A percentile compares a stretch with the other conserved stretches of the same genome.
phyloP scores from a whole-genome alignment of 2,888 invertebrate genomes.

The Labia minor region DNA sequence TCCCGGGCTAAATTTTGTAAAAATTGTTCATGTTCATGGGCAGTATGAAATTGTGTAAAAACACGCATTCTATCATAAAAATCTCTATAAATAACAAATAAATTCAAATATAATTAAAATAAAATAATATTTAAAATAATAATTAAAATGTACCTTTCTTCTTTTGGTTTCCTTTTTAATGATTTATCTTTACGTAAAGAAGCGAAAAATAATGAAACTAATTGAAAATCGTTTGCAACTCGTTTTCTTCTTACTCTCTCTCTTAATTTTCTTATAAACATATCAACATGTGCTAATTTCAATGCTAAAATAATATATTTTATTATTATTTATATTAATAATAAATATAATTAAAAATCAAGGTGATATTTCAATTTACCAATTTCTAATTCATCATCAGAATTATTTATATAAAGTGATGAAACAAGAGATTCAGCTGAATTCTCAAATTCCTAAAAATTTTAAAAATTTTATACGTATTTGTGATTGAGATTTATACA shows the following conservation, averaged over 20 bases:
- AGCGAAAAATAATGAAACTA: conserved; percentile 72
- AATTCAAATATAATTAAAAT: conserved; percentile 18
- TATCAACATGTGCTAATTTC: conserved; percentile 85
- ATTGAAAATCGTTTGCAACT: conserved; percentile 78
- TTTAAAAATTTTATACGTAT: not conserved
- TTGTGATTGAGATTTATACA: no score
- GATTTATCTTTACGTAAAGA: conserved; percentile 49
- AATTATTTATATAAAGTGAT: conserved; percentile 61
- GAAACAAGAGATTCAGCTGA: conserved; percentile 86
- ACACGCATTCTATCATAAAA: conserved; percentile 74
- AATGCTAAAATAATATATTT: conserved; percentile 46
- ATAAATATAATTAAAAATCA: no score
- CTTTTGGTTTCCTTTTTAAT: conserved; percentile 58
- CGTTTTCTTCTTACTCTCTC: conserved; percentile 83
- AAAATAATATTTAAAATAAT: not conserved
- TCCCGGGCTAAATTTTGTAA: conserved; percentile 70
- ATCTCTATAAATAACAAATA: conserved; percentile 43
- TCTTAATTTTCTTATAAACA: conserved; percentile 70
- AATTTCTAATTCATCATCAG: conserved; percentile 80
- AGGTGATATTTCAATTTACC: conserved; percentile 38
- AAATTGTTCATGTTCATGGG: conserved; percentile 71
- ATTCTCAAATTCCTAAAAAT: conserved; percentile 72
- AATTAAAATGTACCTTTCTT: conserved; percentile 50
- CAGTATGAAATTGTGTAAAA: conserved; percentile 79
- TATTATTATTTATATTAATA: conserved; percentile 16